Base-by-base conservation (phyloP, 1,140 invertebrate species). In the Cecropterus lyciades region DNA sequence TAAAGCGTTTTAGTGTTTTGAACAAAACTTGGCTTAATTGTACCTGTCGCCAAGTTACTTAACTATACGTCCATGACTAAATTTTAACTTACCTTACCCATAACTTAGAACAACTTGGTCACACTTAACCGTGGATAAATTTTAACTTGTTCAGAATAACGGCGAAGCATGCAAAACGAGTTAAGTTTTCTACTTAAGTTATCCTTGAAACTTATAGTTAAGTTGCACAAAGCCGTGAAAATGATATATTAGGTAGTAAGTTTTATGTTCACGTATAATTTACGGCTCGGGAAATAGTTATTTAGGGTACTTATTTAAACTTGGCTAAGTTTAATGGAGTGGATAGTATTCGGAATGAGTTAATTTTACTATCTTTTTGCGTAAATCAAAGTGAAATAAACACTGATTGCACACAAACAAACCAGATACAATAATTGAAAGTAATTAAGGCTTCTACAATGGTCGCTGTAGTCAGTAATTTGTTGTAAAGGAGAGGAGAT, bases 101-200 rank as follows among this genome's bases (percentile, higher is more conserved):
- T 49, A 70, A 70, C 67, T 70, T 65, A 59, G 49, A 42, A 15
- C 57, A 60, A 65, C 62, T 70, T 70, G 57, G 40, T 56, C 56
- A 42, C 53, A 62, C 62, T 70, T 70, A 65, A 53, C 62, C 62
- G 56, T 65, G 49, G 62, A 57, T 70, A 70, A 59, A 70, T 70
- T 70, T 65, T 65, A 70, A 70, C 62, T 70, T 59, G 62, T 40
- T 62, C 46, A 46, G 59, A 62, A 62, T 62, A 62, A 62, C 59
- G 59, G 59, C 59, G 59, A 62, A 62, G 59, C 59, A 62, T 62
- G 46, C 59, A 40, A 55, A 69, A 65, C 62, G 67, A 60, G 62
- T 60, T 65, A 70, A 70, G 68, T 70, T 70, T 45, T 43, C 62
- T 70, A 45, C 59, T 64, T 69, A 69, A 69, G 53, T 69, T 69